Evolutionary conservation across 2,113 vertebrate genomes (phyloP).

Genomic region (Todiramphus chloris): DNA sequence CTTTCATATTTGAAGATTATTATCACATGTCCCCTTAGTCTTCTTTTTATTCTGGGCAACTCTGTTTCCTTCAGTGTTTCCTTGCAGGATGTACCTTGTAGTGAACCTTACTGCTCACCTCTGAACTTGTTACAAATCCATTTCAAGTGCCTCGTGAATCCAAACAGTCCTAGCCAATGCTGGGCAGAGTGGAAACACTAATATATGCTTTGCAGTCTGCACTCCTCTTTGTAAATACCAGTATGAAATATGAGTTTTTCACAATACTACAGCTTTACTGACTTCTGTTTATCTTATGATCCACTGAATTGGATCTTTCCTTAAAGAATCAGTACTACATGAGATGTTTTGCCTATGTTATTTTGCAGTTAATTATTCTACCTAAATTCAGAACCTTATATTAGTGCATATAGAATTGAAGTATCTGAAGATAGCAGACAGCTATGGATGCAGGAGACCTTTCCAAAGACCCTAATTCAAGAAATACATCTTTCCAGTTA

Average conservation of each 20-base stretch:
- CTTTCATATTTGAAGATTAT: neutral
- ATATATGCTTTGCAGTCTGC: neutral
- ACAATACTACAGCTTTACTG: neutral
- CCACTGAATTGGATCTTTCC: neutral
- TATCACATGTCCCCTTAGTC: neutral
- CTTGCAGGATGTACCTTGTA: neutral
- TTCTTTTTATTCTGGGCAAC: neutral
- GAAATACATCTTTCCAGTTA: neutral
- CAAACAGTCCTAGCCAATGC: neutral
- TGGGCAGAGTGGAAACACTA: neutral
- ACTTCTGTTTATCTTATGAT: neutral
- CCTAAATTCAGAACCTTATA: neutral
- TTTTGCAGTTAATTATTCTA: neutral
- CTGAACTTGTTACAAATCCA: neutral
- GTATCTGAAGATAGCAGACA: neutral
- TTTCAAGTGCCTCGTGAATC: neutral
- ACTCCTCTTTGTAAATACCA: neutral
- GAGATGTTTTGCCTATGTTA: neutral
- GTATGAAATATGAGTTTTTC: neutral
- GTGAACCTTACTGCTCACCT: neutral
- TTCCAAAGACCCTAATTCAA: neutral
- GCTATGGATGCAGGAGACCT: neutral
- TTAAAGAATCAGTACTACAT: neutral
- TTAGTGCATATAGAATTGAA: neutral
- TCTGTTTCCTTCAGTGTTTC: neutral